Base-by-base conservation (phyloP, 2,113 vertebrate species). In the Cochlearius cochlearius region DNA sequence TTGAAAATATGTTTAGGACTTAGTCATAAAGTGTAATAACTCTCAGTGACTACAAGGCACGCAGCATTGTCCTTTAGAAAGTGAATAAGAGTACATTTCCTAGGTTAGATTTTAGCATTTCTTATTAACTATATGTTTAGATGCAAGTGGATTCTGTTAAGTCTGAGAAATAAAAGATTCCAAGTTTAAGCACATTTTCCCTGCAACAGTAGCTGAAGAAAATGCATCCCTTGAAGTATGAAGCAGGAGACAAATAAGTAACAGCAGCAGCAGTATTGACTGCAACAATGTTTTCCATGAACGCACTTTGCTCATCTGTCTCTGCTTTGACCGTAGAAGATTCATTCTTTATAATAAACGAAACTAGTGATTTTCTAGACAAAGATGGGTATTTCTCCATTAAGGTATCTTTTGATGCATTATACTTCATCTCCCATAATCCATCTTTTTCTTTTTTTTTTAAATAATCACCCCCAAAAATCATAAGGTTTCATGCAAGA, bases 241-340 rank as follows among this genome's bases (percentile, higher is more conserved):
- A 96, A 95, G 49, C 22, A 67, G 27, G 17, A 87, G 23, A 91
- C 12, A 96, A 97, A 87, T 76, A 90, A 86, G 78, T 59, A 89
- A 89, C 55, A 73, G 56, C 13, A 64, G 18, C 45, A 90, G 41
- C 14, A 76, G 20, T 73, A 76, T n/a, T 87, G 52, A 45, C 39
- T 71, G 45, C 23, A 50, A 34, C 38, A 92, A 53, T 63, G 72
- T 38, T 95, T 96, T 95, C 68, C 55, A 26, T 62, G n/a, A 92
- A 47, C 90, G 10, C 36, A 80, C 18, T 89, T 92, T 55, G 20
- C 50, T 71, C 66, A 59, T 94, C 68, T 93, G 81, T 95, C 71
- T 94, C 77, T 93, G 58, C 19, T 66, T 91, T 89, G 45, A 80
- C 55, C 12, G 3, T 4, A 80, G 27, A 81, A 53, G 12, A 88